phyloP scores from a whole-genome alignment of 1,140 invertebrate species.

The Lepidotrigona ventralis region DNA sequence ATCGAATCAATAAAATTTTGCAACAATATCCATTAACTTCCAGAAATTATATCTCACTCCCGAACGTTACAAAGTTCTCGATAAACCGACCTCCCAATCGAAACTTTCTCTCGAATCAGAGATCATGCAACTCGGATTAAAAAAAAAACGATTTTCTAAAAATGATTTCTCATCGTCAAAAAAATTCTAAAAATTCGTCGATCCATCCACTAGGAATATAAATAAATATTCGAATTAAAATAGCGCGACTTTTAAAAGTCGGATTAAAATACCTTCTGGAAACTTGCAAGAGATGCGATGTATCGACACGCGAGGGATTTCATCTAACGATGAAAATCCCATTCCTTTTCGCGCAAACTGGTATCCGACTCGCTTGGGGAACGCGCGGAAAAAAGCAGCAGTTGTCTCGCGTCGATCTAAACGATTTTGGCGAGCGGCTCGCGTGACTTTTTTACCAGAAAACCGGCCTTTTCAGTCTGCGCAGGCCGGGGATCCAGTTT shows the following conservation, averaged over 20 bases:
- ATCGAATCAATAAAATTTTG: not conserved
- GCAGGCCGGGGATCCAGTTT: slow-evolving; percentile 29
- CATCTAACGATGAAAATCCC: not conserved
- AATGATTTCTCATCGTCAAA: not conserved
- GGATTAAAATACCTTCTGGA: too few species aligned
- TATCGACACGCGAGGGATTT: not conserved
- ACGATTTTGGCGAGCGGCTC: slow-evolving; percentile 45
- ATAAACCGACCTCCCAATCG: too few species aligned
- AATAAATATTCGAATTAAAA: not conserved
- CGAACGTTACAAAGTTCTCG: too few species aligned
- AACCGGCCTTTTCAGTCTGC: slow-evolving; percentile 38
- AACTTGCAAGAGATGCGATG: too few species aligned
- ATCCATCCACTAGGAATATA: not conserved
- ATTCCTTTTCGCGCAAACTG: slow-evolving; percentile 33
- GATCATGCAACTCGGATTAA: too few species aligned
- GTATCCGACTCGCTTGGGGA: slow-evolving; percentile 9
- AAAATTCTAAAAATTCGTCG: too few species aligned
- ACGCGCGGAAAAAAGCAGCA: slow-evolving; percentile 12
- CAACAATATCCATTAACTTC: not conserved
- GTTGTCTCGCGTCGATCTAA: slow-evolving; percentile 23
- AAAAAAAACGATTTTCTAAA: not conserved
- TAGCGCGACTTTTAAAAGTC: not conserved
- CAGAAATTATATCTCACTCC: not conserved
- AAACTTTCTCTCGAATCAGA: too few species aligned
- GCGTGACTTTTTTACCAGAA: slow-evolving; percentile 34